Conservation (phyloP, 2,797 vertebrate genomes). For the Xiphophorus birchmanni region DNA sequence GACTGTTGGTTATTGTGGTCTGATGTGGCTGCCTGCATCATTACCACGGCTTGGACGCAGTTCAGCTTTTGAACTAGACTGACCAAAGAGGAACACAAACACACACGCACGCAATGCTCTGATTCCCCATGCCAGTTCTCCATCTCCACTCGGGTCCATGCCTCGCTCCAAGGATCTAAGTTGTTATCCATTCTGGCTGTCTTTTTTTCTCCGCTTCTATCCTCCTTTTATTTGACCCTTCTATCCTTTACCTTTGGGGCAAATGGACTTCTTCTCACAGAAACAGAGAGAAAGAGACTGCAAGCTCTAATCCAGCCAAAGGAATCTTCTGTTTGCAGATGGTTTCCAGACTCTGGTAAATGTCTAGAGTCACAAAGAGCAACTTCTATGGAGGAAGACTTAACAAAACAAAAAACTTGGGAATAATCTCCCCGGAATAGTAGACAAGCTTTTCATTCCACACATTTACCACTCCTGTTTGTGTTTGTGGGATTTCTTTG, state of each 20-base stretch:
- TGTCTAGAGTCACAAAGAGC: too few relatives aligned
- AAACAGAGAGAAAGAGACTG: conserved; percentile 32
- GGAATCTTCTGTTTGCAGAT: conserved; percentile 22
- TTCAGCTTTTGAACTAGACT: conserved; percentile 82
- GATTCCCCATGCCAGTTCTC: conserved; percentile 72
- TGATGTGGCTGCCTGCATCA: conserved; percentile 78
- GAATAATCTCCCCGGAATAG: conserved; percentile 6
- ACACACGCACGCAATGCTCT: conserved; percentile 80
- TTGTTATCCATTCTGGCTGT: conserved; percentile 60
- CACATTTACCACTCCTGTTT: conserved; percentile 26
- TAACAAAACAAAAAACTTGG: conserved; percentile 4
- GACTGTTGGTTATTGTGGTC: conserved; percentile 84
- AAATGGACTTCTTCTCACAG: conserved; percentile 48
- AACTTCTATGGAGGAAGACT: conserved; percentile 1
- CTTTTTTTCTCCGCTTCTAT: conserved; percentile 36
- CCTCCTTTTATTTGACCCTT: conserved; percentile 44
- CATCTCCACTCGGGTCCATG: conserved; percentile 61
- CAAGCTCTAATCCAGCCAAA: conserved; percentile 23
- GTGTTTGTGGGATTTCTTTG: conserved; percentile 43
- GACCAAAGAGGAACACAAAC: conserved; percentile 79
- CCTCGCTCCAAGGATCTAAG: conserved; percentile 71
- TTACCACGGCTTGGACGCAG: conserved; percentile 77
- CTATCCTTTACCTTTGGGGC: conserved; percentile 55
- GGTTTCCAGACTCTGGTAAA: too few relatives aligned
- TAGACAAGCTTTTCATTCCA: neutral